Evolutionary conservation across 2,113 vertebrate species (phyloP), one percentile per base, ranked within the genome.

Genomic region (Galemys pyrenaicus): DNA sequence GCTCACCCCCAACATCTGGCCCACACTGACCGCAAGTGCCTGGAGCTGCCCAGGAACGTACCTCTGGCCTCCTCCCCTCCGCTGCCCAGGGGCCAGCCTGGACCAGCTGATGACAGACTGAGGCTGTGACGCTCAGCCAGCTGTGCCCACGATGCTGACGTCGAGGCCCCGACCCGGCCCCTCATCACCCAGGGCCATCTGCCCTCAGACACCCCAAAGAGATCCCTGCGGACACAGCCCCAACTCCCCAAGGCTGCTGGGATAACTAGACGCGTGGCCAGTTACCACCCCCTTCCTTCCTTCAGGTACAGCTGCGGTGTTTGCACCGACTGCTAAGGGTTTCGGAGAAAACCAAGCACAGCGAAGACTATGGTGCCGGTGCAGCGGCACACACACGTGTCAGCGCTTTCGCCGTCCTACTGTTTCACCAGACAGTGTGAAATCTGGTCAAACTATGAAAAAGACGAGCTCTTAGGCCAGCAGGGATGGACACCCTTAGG

Each of bases 351-450:
- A 62, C 15, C 2, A 51, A 93, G 73, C 22, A 75, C 26, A 84
- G 51, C 64, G 60, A 15, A 39, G 4, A 19, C 17, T 0, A 20
- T 22, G 37, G 62, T 0, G 0, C 39, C 24, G 24, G 35, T 1
- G 20, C 1, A 5, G 28, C 20, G 12, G 7, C 58, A 11, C 1
- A 24, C 11, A 54, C 30, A 0, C 0, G 35, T 19, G 15, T 26
- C 16, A 20, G 20, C 74, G 68, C 51, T 91, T 78, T 64, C n/a
- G n/a, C n/a, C n/a, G n/a, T n/a, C n/a, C n/a, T n/a, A n/a, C n/a
- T n/a, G n/a, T n/a, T n/a, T n/a, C 1, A 4, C n/a, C 51, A 60
- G 30, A 51, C 30, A 80, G 7, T 15, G 65, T 19, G 35, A 78
- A 54, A n/a, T 80, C 13, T 60, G 35, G 62, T 65, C 30, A 24